A percentile compares a stretch with the other conserved stretches of the same genome.
These are phyloP conservation scores for Neogale vison DNA, from an alignment of 2,113 vertebrate genomes.

Conservation along the genomic window DNA sequence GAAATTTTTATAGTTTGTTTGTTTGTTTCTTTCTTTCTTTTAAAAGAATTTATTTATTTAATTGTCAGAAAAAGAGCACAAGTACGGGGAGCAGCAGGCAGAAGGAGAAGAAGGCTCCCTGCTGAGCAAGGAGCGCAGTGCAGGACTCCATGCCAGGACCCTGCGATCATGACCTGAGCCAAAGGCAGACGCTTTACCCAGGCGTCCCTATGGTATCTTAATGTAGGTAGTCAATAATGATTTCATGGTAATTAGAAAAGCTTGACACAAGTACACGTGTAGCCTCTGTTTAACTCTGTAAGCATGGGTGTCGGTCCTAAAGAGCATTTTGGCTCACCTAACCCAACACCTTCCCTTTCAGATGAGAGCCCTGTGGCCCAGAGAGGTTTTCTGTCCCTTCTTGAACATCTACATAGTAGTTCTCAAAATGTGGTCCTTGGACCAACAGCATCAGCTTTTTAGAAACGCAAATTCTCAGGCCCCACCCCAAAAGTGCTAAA, in stretches of 20 bases:
- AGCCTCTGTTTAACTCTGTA: background rate
- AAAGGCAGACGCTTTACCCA: background rate
- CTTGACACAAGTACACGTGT: no score
- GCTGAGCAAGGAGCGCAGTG: no score
- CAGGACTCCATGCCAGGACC: no score
- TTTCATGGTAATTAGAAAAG: background rate
- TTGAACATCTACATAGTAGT: background rate
- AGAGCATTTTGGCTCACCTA: background rate
- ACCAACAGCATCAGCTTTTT: background rate
- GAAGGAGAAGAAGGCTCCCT: no score
- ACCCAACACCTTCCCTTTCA: background rate
- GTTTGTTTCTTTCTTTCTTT: no score
- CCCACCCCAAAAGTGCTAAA: background rate
- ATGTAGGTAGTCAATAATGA: background rate
- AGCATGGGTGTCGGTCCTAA: background rate
- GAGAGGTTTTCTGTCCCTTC: background rate
- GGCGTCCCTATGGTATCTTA: background rate
- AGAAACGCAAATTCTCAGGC: constrained; percentile 2
- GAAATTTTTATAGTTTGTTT: background rate
- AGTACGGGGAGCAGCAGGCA: no score
- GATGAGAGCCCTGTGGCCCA: background rate
- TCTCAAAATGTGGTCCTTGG: background rate
- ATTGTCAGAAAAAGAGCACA: background rate
- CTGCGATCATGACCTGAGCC: background rate
- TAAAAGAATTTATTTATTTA: background rate